Base-by-base conservation (phyloP, 2,113 vertebrate genomes). In the Amphiprion percula region DNA sequence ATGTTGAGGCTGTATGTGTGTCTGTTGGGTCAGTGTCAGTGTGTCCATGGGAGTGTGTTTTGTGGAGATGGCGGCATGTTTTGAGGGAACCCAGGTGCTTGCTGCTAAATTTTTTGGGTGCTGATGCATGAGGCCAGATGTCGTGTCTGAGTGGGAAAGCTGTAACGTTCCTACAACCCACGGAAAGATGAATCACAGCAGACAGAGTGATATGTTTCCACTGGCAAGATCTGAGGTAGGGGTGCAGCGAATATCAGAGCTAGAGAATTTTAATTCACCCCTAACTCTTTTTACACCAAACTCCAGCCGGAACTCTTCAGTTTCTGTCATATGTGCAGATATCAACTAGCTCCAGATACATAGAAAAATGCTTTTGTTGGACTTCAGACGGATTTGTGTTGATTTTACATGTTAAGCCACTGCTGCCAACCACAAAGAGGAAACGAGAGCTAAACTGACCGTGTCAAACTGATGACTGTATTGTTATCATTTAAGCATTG, bases 141-240 rank as follows among this genome's bases (percentile, higher is more conserved):
- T 61, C 44, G 4, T 15, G n/a, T 80, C 19, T 67, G 63, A 59
- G 24, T 55, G 70, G 75, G 80, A 90, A 78, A 56, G 24, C 65
- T 33, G 39, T 33, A 28, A 39, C 52, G 9, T 4, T 6, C 70
- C 58, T 33, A 33, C 39, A 50, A 19, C 83, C 88, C 87, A 84
- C 83, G 56, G 54, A 86, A 30, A 77, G 76, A 64, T 90, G 89
- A 91, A 54, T 90, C 88, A 92, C 26, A 4, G 56, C 1, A 50
- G 50, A 75, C 77, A 1, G 30, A 46, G 61, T 26, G 16, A 39
- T 71, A n/a, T 24, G 12, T 87, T 80, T 84, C 79, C 83, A 76
- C 10, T 64, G 50, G 21, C 30, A 8, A 73, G 39, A 56, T 30
- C 21, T 37, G 44, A 84, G 73, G 68, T 68, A 72, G 33, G 68